Evolutionary conservation across 2,888 invertebrate species (phyloP).

Genomic region (Chelonus formosanus): DNA sequence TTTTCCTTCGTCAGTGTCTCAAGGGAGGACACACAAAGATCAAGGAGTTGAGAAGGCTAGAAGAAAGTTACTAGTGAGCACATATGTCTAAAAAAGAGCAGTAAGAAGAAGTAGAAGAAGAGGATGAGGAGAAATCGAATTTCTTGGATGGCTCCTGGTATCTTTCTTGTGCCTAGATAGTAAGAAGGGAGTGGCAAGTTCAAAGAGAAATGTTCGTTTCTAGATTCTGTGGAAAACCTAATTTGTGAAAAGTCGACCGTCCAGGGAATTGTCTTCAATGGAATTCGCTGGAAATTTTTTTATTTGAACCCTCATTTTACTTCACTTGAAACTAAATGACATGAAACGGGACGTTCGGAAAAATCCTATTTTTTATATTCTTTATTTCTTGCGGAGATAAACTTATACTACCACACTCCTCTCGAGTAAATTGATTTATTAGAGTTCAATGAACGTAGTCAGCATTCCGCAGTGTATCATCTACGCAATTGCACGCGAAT

Average conservation of each 20-base stretch:
- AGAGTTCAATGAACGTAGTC: conserved; percentile 16
- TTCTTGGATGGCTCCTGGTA: conserved; percentile 16
- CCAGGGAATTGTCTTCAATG: conserved; percentile 37
- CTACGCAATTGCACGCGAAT: conserved; percentile 41
- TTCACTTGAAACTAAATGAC: conserved; percentile 35
- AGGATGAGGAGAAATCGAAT: conserved; percentile 28
- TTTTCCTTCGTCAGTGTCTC: not conserved
- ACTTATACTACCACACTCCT: not conserved
- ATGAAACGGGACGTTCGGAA: conserved; percentile 23
- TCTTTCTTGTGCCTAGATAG: conserved; percentile 6
- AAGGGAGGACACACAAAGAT: conserved; percentile 1
- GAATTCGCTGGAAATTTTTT: conserved; percentile 30
- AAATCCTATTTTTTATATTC: not conserved
- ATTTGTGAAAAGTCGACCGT: conserved; percentile 41
- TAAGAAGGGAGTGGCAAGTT: conserved; percentile 32
- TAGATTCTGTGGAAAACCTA: conserved; percentile 42
- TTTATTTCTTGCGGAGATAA: not conserved
- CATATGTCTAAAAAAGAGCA: conserved; percentile 27
- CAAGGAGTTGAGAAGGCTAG: not conserved
- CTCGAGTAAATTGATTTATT: conserved; percentile 27
- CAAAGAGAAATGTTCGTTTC: conserved; percentile 37
- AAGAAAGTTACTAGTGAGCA: conserved; percentile 26
- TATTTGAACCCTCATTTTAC: conserved; percentile 23
- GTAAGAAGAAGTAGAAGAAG: not conserved
- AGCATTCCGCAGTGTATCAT: conserved; percentile 8